Evolutionary conservation across 2,888 invertebrate genomes (phyloP).

Genomic region (Eustalomyia histrio): DNA sequence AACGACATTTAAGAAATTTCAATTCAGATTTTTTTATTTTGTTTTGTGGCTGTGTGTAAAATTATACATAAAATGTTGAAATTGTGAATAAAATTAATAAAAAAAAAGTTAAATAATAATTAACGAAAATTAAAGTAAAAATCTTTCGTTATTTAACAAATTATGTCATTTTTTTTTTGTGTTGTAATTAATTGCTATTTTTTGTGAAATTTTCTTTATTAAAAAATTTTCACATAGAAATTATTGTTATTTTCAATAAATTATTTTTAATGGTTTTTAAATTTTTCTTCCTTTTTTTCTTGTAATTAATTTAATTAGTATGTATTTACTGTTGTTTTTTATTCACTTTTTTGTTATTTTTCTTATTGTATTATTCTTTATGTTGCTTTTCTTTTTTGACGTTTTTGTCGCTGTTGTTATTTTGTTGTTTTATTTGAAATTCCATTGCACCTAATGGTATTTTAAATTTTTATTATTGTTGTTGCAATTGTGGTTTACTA

Average conservation of each 20-base stretch:
- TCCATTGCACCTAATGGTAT: slow-evolving; percentile 58
- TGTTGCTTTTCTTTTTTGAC: slow-evolving; percentile 30
- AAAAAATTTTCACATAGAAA: neutral
- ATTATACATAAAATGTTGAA: slow-evolving; percentile 1
- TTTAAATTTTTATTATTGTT: slow-evolving; percentile 26
- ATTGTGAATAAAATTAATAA: no score
- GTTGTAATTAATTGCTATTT: neutral
- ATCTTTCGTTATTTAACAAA: neutral
- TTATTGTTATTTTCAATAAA: neutral
- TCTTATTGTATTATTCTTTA: slow-evolving; percentile 38
- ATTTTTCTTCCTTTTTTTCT: slow-evolving; percentile 16
- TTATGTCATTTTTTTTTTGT: slow-evolving; percentile 1
- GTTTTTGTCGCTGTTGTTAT: slow-evolving; percentile 49
- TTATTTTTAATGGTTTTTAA: neutral
- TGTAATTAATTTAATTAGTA: neutral
- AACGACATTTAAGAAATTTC: slow-evolving; percentile 14
- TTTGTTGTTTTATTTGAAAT: slow-evolving; percentile 43
- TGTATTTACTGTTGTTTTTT: slow-evolving; percentile 7
- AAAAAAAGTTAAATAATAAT: neutral
- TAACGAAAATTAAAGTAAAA: neutral
- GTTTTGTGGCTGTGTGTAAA: neutral
- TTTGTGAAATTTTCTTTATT: slow-evolving; percentile 2
- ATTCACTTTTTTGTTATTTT: slow-evolving; percentile 23
- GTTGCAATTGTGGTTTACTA: neutral
- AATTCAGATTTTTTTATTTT: neutral